These are phyloP conservation scores for Yponomeuta plumbellus DNA, from an alignment of 2,888 invertebrate genomes.

Conservation along the genomic window DNA sequence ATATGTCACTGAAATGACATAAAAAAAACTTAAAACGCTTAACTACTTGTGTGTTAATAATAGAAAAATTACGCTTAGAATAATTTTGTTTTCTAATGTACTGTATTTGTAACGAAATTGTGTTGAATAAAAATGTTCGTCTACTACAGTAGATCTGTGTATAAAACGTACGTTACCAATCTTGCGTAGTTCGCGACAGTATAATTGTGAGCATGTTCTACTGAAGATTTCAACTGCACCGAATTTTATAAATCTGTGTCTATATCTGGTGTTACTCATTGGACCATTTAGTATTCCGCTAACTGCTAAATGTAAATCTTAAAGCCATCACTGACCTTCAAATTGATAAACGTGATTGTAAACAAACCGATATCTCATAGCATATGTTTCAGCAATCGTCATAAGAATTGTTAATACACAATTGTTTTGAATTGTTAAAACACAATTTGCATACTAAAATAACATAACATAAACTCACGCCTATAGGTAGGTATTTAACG, in stretches of 20 bases:
- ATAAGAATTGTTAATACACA: too few relatives aligned
- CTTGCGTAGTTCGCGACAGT: slow-evolving; percentile 57
- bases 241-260: background rate
- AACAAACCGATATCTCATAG: too few relatives aligned
- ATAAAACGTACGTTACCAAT: slow-evolving; percentile 51
- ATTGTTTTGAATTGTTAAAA: too few relatives aligned
- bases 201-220: slow-evolving; percentile 14
- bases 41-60: slow-evolving; percentile 66
- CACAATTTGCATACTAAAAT: too few relatives aligned
- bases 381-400: too few relatives aligned
- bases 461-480: too few relatives aligned
- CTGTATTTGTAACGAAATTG: slow-evolving; percentile 66
- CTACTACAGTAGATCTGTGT: slow-evolving; percentile 71
- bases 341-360: too few relatives aligned
- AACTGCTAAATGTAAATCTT: background rate
- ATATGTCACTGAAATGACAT: slow-evolving; percentile 43
- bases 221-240: background rate
- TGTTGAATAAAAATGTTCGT: slow-evolving; percentile 65
- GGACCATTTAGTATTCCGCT: background rate
- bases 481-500: too few relatives aligned
- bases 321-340: background rate
- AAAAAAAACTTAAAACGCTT: slow-evolving; percentile 62
- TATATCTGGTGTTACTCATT: background rate
- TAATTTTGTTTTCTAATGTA: slow-evolving; percentile 56
- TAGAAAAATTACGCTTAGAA: slow-evolving; percentile 69